A percentile compares a stretch with the other conserved stretches of the same genome.
phyloP scores from a whole-genome alignment of 2,888 invertebrate genomes.

The Eupithecia inturbata region DNA sequence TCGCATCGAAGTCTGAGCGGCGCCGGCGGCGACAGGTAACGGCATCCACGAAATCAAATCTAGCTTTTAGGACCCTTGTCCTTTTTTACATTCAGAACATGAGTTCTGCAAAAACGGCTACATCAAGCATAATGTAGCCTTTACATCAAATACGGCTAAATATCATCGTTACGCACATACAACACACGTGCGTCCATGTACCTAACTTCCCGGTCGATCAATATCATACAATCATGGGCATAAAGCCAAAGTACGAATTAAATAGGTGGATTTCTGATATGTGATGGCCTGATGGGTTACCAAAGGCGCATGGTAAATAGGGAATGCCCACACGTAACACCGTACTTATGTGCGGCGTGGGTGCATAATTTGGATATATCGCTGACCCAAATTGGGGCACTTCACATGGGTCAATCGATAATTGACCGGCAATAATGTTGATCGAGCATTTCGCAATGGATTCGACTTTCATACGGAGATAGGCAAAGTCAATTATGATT shows the following conservation, averaged over 20 bases:
- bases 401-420: constrained; percentile 43
- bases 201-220: constrained; percentile 28
- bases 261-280: constrained; percentile 32
- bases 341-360: constrained; percentile 31
- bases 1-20: no score
- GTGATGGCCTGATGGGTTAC: constrained; percentile 32
- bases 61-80: not conserved
- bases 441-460: constrained; percentile 30
- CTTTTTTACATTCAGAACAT: constrained; percentile 17
- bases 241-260: constrained; percentile 33
- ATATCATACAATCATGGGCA: constrained; percentile 31
- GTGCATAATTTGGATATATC: constrained; percentile 43
- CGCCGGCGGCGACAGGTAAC: no score
- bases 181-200: constrained; percentile 9
- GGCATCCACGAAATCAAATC: not conserved
- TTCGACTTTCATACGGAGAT: constrained; percentile 28
- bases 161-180: constrained; percentile 18
- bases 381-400: constrained; percentile 40
- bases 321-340: constrained; percentile 28
- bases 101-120: not conserved
- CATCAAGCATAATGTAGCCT: constrained; percentile 13
- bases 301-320: constrained; percentile 30
- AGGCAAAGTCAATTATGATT: constrained; percentile 17
- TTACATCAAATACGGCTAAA: constrained; percentile 18
- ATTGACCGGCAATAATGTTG: constrained; percentile 42